These are phyloP conservation scores for Palythoa grandiflora DNA, from an alignment of 92 coral and sea anemone genomes.

Conservation along the genomic window DNA sequence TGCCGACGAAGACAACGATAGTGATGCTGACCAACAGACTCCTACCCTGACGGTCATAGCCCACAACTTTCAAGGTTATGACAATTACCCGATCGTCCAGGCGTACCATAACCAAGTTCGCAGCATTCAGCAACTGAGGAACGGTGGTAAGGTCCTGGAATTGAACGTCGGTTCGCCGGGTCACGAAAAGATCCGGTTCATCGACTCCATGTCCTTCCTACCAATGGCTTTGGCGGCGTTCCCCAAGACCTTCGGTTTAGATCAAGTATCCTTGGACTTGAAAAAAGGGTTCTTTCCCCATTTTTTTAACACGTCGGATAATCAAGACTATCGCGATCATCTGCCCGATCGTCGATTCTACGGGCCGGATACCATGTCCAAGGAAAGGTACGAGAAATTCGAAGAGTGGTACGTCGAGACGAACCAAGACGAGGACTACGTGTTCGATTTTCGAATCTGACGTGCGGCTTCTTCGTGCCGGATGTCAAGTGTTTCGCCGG, in stretches of 20 bases:
- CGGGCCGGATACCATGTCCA: too few relatives aligned
- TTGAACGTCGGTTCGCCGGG: conserved; percentile 10
- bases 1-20: not conserved
- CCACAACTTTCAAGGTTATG: not conserved
- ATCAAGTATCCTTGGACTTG: not conserved
- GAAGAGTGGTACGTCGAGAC: not conserved
- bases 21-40: too few relatives aligned
- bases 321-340: not conserved
- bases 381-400: not conserved
- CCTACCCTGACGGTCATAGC: not conserved
- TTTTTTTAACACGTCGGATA: not conserved
- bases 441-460: conserved; percentile 34
- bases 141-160: conserved; percentile 22
- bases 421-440: not conserved
- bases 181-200: not conserved
- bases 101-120: not conserved
- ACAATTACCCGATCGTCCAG: not conserved
- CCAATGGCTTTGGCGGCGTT: not conserved
- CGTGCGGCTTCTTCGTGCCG: not conserved
- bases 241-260: conserved; percentile 9
- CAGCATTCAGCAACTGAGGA: not conserved
- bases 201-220: conserved; percentile 23
- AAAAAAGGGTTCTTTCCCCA: conserved; percentile 36
- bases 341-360: too few relatives aligned
- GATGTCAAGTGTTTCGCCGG: not conserved